These are phyloP conservation scores for Caradrina kadenii DNA, from an alignment of 2,888 invertebrate species.

Conservation along the genomic window DNA sequence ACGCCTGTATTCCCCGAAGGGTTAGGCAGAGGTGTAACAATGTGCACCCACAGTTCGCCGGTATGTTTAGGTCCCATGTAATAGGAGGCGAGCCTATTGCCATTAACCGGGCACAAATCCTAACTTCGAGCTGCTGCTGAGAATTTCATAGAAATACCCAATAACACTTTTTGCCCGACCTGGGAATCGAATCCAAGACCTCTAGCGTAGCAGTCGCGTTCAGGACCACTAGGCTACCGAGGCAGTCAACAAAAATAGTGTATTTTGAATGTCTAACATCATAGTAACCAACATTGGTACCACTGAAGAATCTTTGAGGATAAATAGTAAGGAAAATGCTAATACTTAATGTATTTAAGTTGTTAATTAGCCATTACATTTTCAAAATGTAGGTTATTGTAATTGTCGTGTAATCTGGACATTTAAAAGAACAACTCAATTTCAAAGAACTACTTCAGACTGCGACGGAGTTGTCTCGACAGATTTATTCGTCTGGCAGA, in stretches of 20 bases:
- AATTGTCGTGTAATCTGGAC: not conserved
- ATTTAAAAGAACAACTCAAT: not conserved
- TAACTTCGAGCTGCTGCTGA: too few species aligned
- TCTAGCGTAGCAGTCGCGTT: too few species aligned
- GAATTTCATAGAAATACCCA: too few species aligned
- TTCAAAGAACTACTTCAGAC: not conserved
- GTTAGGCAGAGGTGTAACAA: too few species aligned
- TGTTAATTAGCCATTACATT: not conserved
- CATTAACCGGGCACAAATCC: too few species aligned
- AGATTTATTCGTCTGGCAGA: not conserved
- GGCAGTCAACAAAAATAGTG: not conserved
- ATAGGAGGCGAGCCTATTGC: too few species aligned
- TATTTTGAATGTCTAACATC: not conserved
- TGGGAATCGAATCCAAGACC: too few species aligned
- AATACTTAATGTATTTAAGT: not conserved
- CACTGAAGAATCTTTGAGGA: constrained; percentile 5
- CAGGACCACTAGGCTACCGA: too few species aligned
- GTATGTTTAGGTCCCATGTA: too few species aligned
- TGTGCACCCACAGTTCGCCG: too few species aligned
- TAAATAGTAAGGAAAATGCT: constrained; percentile 1
- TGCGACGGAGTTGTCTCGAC: not conserved
- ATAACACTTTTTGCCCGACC: too few species aligned
- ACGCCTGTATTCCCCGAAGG: too few species aligned
- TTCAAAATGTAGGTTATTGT: constrained; percentile 1
- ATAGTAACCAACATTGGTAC: not conserved